Evolutionary conservation across 2,113 vertebrate species (phyloP), one percentile per base, ranked within the genome.

Genomic region (Sapayoa aenigma): DNA sequence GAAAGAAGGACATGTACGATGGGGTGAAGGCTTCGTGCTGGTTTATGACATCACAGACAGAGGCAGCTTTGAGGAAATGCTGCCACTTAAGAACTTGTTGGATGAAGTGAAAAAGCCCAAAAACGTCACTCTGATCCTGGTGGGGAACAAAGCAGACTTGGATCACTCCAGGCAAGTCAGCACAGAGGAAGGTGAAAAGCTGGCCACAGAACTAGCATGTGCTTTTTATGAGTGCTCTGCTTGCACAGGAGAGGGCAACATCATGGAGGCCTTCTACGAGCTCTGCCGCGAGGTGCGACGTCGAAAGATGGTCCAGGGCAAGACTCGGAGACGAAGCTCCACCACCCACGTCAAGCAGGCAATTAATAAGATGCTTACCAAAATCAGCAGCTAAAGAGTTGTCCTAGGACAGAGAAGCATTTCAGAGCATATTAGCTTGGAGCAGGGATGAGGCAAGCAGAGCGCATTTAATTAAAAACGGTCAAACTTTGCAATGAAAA

Each of bases 361-460:
- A 92, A 99, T 99, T 96, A 99, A 99, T 95, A 99, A 99, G 98
- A 99, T 99, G 99, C 98, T 99, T 39, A 99, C 99, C 93, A 99
- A 99, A 97, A 99, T 99, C 97, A 99, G 99, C 98, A 99, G 99
- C 96, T 99, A 99, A 97, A 73, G 23, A 55, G 59, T 52, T 58
- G 21, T 50, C 12, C 49, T 31, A 19, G 58, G 53, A 65, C 65
- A 50, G 42, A 44, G 84, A n/a, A 39, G 65, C 2, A 6, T 91
- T 88, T 58, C 53, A 84, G 69, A 73, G 47, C 5, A 28, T 12
- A 5, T 71, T 60, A 62, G 75, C 74, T 84, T 75, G 86, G 94
- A 91, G 84, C 25, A 59, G 65, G 65, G 74, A 41, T 0, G 14
- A 88, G 37, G 81, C 56, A 12, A 77, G 63, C 85, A 78, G 81